Conservation (phyloP, 23 tunicate species). For the Corella eumyota region DNA sequence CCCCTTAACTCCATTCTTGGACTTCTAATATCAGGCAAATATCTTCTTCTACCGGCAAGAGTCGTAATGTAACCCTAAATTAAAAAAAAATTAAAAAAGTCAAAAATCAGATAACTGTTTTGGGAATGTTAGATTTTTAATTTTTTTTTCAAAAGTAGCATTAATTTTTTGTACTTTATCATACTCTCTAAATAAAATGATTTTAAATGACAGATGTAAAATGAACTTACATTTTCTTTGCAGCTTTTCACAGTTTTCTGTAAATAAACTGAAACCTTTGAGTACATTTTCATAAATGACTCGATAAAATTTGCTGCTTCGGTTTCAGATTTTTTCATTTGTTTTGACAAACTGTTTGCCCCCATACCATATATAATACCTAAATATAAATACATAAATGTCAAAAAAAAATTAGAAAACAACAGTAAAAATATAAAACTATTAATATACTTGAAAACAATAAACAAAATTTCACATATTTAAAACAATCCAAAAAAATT, state of each 20-base stretch:
- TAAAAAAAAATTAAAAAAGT: not conserved
- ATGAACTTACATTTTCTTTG: conserved; percentile 20
- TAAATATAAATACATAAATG: not conserved
- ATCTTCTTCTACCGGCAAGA: conserved; percentile 41
- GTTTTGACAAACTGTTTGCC: conserved; percentile 30
- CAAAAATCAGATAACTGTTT: not conserved
- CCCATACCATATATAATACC: conserved; percentile 91
- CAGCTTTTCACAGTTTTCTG: conserved; percentile 34
- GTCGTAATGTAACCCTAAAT: conserved; percentile 66
- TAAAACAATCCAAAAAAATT: too few relatives aligned
- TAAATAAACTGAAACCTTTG: conserved; percentile 22
- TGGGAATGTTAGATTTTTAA: not conserved
- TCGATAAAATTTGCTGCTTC: conserved; percentile 32
- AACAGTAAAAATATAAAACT: not conserved
- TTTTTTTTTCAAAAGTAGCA: not conserved
- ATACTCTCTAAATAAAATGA: too few relatives aligned
- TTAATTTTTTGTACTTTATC: not conserved
- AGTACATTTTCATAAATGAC: conserved; percentile 30
- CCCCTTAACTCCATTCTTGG: conserved; percentile 15
- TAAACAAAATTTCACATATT: not conserved
- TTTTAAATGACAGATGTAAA: not conserved
- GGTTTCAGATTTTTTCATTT: conserved; percentile 21
- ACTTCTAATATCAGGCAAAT: conserved; percentile 48
- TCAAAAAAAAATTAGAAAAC: not conserved
- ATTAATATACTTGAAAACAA: not conserved